phyloP scores from a whole-genome alignment of 2,797 vertebrate species.

The Scolopax bukidnonensis region DNA sequence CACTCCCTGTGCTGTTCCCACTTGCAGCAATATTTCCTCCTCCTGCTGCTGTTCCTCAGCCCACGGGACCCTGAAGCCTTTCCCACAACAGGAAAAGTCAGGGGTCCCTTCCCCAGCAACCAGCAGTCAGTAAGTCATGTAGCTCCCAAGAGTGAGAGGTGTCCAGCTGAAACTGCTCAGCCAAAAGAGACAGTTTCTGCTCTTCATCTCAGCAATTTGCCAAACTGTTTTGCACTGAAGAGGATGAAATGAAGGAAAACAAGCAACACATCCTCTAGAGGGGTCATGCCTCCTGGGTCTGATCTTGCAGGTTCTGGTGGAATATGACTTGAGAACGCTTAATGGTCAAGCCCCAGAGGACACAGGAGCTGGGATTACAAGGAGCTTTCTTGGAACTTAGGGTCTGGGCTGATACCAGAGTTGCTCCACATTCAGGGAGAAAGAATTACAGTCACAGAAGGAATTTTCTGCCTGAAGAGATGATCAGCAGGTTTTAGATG shows the following conservation, averaged over 20 bases:
- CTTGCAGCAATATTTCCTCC: rapidly evolving
- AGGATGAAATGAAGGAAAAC: background rate
- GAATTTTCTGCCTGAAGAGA: background rate
- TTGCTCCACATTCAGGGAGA: background rate
- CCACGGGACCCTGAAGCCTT: background rate
- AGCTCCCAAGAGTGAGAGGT: background rate
- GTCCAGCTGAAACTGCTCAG: background rate
- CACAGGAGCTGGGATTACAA: background rate
- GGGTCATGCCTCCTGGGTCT: background rate
- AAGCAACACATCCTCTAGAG: background rate
- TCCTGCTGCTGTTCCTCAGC: background rate
- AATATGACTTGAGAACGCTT: rapidly evolving
- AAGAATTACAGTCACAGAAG: background rate
- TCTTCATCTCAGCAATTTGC: background rate
- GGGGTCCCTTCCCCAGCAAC: background rate
- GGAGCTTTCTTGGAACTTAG: background rate
- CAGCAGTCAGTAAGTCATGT: background rate
- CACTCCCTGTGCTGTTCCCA: background rate
- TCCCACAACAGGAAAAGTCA: rapidly evolving
- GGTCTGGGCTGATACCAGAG: background rate
- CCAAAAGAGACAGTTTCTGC: background rate
- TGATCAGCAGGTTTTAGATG: background rate
- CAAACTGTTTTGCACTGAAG: background rate
- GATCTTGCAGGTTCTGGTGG: background rate
- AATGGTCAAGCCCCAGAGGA: background rate